Percentiles rank a stretch among this genome's conserved stretches.
These are phyloP conservation scores for Aspidoscelis tigris DNA, from an alignment of 2,113 vertebrate genomes.

Conservation along the genomic window DNA sequence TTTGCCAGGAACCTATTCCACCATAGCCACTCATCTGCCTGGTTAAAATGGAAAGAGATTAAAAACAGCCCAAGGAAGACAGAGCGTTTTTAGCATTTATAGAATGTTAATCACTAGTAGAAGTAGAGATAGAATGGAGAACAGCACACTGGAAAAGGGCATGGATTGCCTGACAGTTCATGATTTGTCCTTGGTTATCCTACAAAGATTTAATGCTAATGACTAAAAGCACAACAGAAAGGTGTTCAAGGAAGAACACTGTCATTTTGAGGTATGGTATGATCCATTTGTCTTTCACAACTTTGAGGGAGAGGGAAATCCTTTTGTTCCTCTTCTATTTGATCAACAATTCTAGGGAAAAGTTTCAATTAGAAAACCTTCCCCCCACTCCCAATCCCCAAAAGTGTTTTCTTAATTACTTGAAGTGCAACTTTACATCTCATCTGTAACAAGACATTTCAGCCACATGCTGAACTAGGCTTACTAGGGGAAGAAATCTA, in stretches of 20 bases:
- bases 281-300: background rate
- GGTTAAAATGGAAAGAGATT: no score
- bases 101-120: background rate
- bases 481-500: background rate
- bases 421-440: background rate
- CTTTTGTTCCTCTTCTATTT: background rate
- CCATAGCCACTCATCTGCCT: no score
- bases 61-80: background rate
- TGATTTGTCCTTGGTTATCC: background rate
- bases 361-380: background rate
- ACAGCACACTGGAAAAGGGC: background rate
- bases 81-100: background rate
- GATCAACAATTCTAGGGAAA: background rate
- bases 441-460: constrained; percentile 1
- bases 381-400: background rate
- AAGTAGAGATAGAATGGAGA: background rate
- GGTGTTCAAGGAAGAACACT: background rate
- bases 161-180: background rate
- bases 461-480: background rate
- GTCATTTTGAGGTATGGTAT: background rate
- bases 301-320: accelerated
- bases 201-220: background rate
- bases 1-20: no score
- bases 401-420: background rate
- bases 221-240: background rate